Evolutionary conservation across 2,888 invertebrate species (phyloP).

Genomic region (Zygothrica quintamaculata): DNA sequence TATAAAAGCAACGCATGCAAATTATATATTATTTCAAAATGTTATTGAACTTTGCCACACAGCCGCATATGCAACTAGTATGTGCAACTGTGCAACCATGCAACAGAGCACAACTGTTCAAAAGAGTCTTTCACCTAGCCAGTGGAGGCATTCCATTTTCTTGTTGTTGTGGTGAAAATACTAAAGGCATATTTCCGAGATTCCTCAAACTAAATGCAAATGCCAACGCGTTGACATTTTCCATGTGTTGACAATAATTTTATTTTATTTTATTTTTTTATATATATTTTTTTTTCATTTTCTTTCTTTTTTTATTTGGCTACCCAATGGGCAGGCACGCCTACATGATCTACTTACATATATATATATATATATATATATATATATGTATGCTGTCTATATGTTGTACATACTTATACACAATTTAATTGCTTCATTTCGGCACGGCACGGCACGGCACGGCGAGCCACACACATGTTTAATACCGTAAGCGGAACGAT

Average conservation of each 20-base stretch:
- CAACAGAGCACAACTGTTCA: background rate
- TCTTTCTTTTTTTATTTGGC: slow-evolving; percentile 7
- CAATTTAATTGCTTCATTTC: slow-evolving; percentile 53
- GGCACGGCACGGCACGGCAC: too few species aligned
- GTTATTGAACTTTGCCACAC: slow-evolving; percentile 65
- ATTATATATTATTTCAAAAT: slow-evolving; percentile 45
- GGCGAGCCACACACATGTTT: slow-evolving; percentile 28
- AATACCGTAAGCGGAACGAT: slow-evolving; percentile 40
- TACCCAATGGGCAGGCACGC: slow-evolving; percentile 39
- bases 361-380: background rate
- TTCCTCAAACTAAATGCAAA: slow-evolving; percentile 25
- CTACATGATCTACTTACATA: slow-evolving; percentile 22
- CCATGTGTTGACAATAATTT: slow-evolving; percentile 65
- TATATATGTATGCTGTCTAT: background rate
- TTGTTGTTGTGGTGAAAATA: slow-evolving; percentile 13
- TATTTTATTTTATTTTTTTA: slow-evolving; percentile 12
- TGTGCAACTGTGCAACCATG: background rate
- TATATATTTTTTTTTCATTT: slow-evolving; percentile 7
- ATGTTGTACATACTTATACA: slow-evolving; percentile 2
- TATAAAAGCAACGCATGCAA: slow-evolving; percentile 44
- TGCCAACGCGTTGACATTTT: slow-evolving; percentile 52
- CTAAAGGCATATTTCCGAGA: slow-evolving; percentile 8
- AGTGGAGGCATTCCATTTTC: slow-evolving; percentile 28
- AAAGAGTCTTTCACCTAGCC: background rate
- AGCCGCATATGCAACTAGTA: too few species aligned